These are phyloP conservation scores for Platyscapa corneri DNA, from an alignment of 1,140 invertebrate species.

Conservation along the genomic window DNA sequence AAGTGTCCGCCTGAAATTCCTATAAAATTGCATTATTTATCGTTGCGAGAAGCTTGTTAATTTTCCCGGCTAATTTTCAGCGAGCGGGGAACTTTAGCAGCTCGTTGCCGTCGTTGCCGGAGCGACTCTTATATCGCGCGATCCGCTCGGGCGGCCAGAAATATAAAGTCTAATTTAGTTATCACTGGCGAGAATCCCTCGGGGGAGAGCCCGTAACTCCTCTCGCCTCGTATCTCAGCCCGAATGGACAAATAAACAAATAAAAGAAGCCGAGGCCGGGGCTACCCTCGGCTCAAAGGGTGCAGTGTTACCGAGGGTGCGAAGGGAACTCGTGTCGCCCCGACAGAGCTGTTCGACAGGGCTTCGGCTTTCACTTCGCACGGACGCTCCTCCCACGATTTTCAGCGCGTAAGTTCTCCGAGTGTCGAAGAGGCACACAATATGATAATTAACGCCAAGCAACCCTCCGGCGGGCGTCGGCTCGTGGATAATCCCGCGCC, in stretches of 20 bases:
- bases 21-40: conserved; percentile 31
- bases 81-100: background rate
- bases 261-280: no score
- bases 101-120: background rate
- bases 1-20: background rate
- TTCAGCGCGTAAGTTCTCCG: background rate
- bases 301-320: background rate
- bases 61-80: conserved; percentile 25
- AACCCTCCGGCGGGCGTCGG: background rate
- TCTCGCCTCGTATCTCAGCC: background rate
- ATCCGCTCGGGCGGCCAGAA: background rate
- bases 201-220: background rate
- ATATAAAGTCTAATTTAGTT: background rate
- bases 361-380: background rate
- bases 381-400: background rate
- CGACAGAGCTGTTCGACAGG: background rate
- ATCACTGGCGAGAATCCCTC: background rate
- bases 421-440: background rate
- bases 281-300: no score
- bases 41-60: conserved; percentile 32
- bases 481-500: background rate
- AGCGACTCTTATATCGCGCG: background rate
- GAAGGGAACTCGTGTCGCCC: background rate
- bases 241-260: background rate
- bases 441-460: conserved; percentile 48